Base-by-base conservation (phyloP, 2,888 invertebrate genomes). In the Atrina japonica region DNA sequence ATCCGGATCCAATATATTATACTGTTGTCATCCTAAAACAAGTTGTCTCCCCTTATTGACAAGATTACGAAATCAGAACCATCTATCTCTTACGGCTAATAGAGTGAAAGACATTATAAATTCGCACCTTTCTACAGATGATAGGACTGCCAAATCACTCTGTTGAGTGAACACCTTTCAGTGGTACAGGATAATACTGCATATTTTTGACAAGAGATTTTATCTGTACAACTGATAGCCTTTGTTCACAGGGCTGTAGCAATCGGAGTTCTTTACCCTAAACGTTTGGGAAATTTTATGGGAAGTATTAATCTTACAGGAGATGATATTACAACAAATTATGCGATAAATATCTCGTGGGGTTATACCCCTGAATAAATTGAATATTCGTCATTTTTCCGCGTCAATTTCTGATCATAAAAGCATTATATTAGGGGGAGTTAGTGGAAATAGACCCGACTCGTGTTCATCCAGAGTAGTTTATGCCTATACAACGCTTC, bases 301-400 rank as follows among this genome's bases (percentile, higher is more conserved):
- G 53, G 50, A 29, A 49, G 64, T 50, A 67, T 67, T 72, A 66
- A 67, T 67, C 67, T 67, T 49, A 16, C 29, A 58, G 52, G 53
- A 52, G 66, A 72, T 72, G 35, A 67, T 52, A 63, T 72, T 72
- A 55, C 71, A 72, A 72, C 71, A 72, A 72, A 72, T 72, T 72
- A 67, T 67, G 63, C 53, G 71, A 72, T 72, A 72, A 64, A 56
- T 56, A 72, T 72, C 71, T 63, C 45, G 29, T 35, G 43, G 63
- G 63, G 58, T 60, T 43, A 58, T 63, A 67, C 58, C 45, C 55
- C 43, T 67, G 66, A 60, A 72, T 72, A 64, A 72, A 67, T 67
- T 67, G 63, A 66, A 56, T 56, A 58, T 63, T 50, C 55, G 61
- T 61, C 61, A 61, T 61, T 47, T 61, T 35, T 35, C 35, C 35